A percentile compares a stretch with the other conserved stretches of the same genome.
These are phyloP conservation scores for Maconellicoccus hirsutus DNA, from an alignment of 1,140 invertebrate species.

Conservation along the genomic window DNA sequence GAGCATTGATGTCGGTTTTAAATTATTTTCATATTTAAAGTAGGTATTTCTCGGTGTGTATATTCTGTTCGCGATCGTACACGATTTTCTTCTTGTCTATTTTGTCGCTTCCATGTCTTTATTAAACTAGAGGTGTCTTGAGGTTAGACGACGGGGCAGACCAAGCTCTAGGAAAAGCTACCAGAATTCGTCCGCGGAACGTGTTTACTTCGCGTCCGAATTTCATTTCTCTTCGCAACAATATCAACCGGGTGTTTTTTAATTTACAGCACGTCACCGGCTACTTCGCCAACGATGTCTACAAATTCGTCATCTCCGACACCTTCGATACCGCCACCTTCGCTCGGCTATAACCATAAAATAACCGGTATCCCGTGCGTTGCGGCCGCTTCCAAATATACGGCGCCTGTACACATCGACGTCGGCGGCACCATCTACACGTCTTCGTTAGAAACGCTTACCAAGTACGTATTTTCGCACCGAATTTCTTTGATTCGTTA, in stretches of 20 bases:
- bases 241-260: not conserved
- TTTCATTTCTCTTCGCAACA: too few species aligned
- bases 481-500: too few species aligned
- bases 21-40: too few species aligned
- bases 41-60: too few species aligned
- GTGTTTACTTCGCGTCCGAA: too few species aligned
- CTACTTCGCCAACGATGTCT: conserved; percentile 53
- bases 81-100: not conserved
- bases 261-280: conserved; percentile 40
- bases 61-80: too few species aligned
- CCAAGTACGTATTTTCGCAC: conserved; percentile 57
- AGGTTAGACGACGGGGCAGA: too few species aligned
- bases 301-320: conserved; percentile 49
- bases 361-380: conserved; percentile 82
- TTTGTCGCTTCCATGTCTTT: too few species aligned
- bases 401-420: conserved; percentile 93
- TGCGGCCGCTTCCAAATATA: conserved; percentile 78
- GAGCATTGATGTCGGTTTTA: too few species aligned
- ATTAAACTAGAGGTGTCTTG: too few species aligned
- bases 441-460: conserved; percentile 86
- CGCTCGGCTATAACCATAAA: conserved; percentile 46
- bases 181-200: too few species aligned
- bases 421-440: conserved; percentile 95
- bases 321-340: conserved; percentile 40
- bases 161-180: too few species aligned